A percentile compares a stretch with the other conserved stretches of the same genome.
Conservation (phyloP, 2,888 invertebrate genomes). For the Tiphia femorata region DNA sequence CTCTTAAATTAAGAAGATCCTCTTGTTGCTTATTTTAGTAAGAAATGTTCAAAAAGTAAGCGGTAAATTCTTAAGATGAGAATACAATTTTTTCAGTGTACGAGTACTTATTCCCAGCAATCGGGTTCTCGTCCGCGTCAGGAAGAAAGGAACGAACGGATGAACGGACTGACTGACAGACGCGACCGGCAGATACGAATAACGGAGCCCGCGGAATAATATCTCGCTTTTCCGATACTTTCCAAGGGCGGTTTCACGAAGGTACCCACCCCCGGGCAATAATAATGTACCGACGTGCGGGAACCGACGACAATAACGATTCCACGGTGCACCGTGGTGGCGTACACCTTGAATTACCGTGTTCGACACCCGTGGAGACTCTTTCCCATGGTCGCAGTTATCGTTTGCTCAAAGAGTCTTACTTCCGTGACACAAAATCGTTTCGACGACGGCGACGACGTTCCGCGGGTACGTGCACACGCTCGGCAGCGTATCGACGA, state of each 20-base stretch:
- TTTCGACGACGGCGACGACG: slow-evolving; percentile 17
- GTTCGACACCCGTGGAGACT: slow-evolving; percentile 11
- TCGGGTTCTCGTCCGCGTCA: no score
- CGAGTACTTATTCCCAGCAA: no score
- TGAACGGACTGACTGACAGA: not conserved
- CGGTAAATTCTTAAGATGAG: no score
- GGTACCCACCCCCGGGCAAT: slow-evolving; percentile 16
- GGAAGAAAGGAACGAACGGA: slow-evolving; percentile 12
- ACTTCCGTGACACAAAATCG: slow-evolving; percentile 32
- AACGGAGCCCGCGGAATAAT: slow-evolving; percentile 17
- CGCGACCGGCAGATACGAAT: not conserved
- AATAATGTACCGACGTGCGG: slow-evolving; percentile 21
- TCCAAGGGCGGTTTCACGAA: slow-evolving; percentile 6
- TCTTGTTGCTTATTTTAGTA: slow-evolving; percentile 21
- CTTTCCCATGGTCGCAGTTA: slow-evolving; percentile 24
- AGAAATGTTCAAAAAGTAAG: no score
- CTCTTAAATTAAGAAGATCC: no score
- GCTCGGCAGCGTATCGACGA: not conserved
- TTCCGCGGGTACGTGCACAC: not conserved
- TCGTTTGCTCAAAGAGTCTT: slow-evolving; percentile 36
- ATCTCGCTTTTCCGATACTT: slow-evolving; percentile 25
- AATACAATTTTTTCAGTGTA: no score
- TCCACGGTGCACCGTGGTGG: not conserved
- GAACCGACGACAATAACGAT: slow-evolving; percentile 34
- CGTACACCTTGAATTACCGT: slow-evolving; percentile 26